Conservation (phyloP, 2,888 invertebrate species). For the Melieria crassipennis region DNA sequence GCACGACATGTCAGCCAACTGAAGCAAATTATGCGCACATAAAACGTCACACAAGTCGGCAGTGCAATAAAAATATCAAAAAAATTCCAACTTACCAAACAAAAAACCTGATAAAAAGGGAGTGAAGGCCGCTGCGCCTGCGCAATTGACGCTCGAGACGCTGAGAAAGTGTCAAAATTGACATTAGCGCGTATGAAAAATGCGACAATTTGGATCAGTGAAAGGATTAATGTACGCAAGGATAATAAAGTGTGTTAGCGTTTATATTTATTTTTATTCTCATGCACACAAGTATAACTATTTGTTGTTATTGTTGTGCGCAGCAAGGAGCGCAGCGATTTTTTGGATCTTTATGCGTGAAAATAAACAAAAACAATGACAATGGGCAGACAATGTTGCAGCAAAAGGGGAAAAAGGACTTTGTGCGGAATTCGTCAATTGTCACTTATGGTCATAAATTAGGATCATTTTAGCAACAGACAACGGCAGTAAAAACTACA, state of each 20-base stretch:
- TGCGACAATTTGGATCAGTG: constrained; percentile 50
- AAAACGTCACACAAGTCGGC: constrained; percentile 21
- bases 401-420: constrained; percentile 1
- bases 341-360: not conserved
- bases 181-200: constrained; percentile 59
- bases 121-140: constrained; percentile 24
- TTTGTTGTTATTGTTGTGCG: not conserved
- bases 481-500: constrained; percentile 1
- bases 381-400: constrained; percentile 1
- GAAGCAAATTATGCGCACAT: constrained; percentile 12
- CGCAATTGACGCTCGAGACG: constrained; percentile 33
- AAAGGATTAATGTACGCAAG: constrained; percentile 44
- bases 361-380: not conserved
- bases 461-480: constrained; percentile 47
- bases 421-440: constrained; percentile 53
- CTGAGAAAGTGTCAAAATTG: constrained; percentile 55
- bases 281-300: not conserved
- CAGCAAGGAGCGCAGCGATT: no score
- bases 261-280: constrained; percentile 57
- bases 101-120: constrained; percentile 5
- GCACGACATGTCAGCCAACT: not conserved
- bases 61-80: not conserved
- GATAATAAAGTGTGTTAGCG: constrained; percentile 57
- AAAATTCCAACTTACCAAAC: constrained; percentile 3
- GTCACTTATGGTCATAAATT: constrained; percentile 57